A percentile compares a stretch with the other conserved stretches of the same genome.
Conservation (phyloP, 2,888 invertebrate species). For the Latrodectus hesperus region DNA sequence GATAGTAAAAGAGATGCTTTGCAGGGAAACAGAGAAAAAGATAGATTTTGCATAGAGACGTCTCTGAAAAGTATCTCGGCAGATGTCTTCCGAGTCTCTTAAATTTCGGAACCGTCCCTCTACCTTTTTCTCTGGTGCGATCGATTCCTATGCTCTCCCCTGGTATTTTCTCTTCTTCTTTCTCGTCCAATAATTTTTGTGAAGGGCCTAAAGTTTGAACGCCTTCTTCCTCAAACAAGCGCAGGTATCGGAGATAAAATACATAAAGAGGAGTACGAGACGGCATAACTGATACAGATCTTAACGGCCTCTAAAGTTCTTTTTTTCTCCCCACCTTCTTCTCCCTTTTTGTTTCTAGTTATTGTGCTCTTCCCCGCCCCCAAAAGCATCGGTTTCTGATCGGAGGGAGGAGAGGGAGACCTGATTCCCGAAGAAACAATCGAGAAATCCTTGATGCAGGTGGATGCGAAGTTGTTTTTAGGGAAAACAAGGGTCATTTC, state of each 20-base stretch:
- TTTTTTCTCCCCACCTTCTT: constrained; percentile 3
- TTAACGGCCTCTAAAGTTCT: constrained; percentile 21
- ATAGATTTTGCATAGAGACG: too few relatives aligned
- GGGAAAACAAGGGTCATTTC: constrained; percentile 10
- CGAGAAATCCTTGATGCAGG: not conserved
- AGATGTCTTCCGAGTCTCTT: too few relatives aligned
- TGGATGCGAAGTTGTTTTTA: constrained; percentile 7
- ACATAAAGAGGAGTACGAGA: constrained; percentile 26
- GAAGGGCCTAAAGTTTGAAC: constrained; percentile 20
- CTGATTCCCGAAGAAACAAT: not conserved
- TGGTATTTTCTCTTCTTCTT: too few relatives aligned
- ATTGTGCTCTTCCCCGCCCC: constrained; percentile 6
- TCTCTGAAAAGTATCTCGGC: too few relatives aligned
- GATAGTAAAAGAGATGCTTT: too few relatives aligned
- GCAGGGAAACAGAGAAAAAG: too few relatives aligned
- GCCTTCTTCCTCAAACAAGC: not conserved
- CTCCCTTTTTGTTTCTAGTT: not conserved
- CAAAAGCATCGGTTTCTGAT: constrained; percentile 41
- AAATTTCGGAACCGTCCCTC: too few relatives aligned
- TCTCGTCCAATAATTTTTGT: constrained; percentile 40
- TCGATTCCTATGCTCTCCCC: too few relatives aligned
- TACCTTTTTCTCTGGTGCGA: too few relatives aligned
- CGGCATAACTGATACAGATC: constrained; percentile 51
- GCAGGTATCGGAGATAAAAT: constrained; percentile 45
- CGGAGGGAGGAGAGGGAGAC: not conserved